Evolutionary conservation across 2,888 invertebrate species (phyloP).

Genomic region (Chloroclysta siterata): DNA sequence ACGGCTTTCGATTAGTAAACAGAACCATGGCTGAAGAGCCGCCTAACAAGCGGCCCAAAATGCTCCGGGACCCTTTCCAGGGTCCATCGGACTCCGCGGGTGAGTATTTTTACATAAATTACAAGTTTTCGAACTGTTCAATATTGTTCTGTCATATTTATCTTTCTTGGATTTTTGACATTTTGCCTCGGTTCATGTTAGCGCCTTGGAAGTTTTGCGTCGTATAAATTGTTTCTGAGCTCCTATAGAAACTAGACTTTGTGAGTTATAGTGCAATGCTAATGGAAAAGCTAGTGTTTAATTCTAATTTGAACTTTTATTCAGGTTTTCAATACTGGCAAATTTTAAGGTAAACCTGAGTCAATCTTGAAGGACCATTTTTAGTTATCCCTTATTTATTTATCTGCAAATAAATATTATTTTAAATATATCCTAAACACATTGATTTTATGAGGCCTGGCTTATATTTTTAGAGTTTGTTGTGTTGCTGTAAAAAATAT

Average conservation of each 20-base stretch:
- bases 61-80: constrained; percentile 93
- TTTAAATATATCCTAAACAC: neutral
- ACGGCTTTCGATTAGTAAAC: constrained; percentile 89
- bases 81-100: constrained; percentile 92
- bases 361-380: neutral
- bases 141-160: constrained; percentile 76
- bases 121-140: constrained; percentile 65
- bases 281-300: neutral
- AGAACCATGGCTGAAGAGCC: constrained; percentile 97
- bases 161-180: constrained; percentile 78
- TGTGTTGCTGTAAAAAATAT: neutral
- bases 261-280: neutral
- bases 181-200: constrained; percentile 77
- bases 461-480: neutral
- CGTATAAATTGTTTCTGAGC: constrained; percentile 71
- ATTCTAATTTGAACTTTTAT: constrained; percentile 13
- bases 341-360: neutral
- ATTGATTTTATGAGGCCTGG: neutral
- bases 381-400: neutral
- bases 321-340: constrained; percentile 8
- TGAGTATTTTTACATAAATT: constrained; percentile 83
- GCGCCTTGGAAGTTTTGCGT: constrained; percentile 81
- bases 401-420: neutral
- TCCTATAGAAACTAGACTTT: constrained; percentile 1
- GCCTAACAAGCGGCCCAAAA: constrained; percentile 97